Percentiles rank a stretch among this genome's conserved stretches.
These are phyloP conservation scores for Aleiodes sp. DNA, from an alignment of 1,140 invertebrate species.

Conservation along the genomic window DNA sequence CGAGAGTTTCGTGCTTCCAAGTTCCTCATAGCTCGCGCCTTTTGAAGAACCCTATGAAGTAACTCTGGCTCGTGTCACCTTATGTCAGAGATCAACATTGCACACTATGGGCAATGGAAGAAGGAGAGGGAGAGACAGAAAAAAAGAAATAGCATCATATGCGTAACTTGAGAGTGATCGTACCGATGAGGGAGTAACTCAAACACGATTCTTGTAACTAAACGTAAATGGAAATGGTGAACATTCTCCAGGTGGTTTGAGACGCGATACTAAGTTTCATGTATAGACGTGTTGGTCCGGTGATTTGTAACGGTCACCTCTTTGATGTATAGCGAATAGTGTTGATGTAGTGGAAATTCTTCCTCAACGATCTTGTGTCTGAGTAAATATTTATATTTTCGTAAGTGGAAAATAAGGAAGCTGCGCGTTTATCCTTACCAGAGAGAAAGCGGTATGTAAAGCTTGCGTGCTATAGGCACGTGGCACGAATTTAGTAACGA, in stretches of 20 bases:
- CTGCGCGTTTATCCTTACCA: background rate
- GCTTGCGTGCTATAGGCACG: background rate
- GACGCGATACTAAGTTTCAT: conserved; percentile 21
- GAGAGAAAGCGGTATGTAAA: conserved; percentile 2
- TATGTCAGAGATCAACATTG: conserved; percentile 47
- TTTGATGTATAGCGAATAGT: conserved; percentile 35
- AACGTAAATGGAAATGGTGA: conserved; percentile 47
- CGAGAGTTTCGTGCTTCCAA: conserved; percentile 46
- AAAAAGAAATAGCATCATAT: no score
- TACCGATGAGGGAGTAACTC: background rate
- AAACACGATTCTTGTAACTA: background rate
- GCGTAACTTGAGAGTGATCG: conserved; percentile 13
- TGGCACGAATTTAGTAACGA: background rate
- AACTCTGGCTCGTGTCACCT: conserved; percentile 41
- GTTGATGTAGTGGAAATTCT: background rate
- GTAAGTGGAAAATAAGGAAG: conserved; percentile 12
- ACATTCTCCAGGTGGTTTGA: conserved; percentile 40
- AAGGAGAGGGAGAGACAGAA: background rate
- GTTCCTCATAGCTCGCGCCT: conserved; percentile 61
- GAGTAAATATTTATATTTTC: background rate
- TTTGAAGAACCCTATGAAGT: conserved; percentile 54
- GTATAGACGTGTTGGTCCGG: conserved; percentile 22
- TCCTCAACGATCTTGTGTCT: background rate
- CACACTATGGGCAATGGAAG: background rate
- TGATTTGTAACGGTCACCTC: conserved; percentile 46